These are phyloP conservation scores for Drosophila cardini DNA, from an alignment of 1,140 invertebrate species.

Conservation along the genomic window DNA sequence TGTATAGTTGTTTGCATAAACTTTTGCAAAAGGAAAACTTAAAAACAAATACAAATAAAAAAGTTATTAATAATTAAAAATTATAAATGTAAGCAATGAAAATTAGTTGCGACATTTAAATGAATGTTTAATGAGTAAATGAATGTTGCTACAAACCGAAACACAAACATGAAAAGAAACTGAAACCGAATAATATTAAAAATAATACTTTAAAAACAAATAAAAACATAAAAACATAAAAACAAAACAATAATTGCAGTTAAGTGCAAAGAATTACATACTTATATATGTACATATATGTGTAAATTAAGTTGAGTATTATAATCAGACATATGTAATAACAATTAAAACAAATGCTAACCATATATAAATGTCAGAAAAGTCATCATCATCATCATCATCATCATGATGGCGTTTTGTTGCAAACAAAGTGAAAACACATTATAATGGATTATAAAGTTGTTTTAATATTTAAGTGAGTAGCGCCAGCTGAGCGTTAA, in stretches of 20 bases:
- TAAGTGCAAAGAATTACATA: constrained; percentile 33
- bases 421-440: constrained; percentile 62
- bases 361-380: constrained; percentile 11
- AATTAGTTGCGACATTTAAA: constrained; percentile 81
- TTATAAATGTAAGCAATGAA: constrained; percentile 62
- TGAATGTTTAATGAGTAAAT: constrained; percentile 81
- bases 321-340: constrained; percentile 51
- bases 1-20: constrained; percentile 12
- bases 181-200: constrained; percentile 9
- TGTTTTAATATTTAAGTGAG: constrained; percentile 77
- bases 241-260: constrained; percentile 37
- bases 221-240: constrained; percentile 15
- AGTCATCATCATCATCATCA: constrained; percentile 3
- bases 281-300: constrained; percentile 29
- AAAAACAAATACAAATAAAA: constrained; percentile 49
- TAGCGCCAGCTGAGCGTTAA: constrained; percentile 65
- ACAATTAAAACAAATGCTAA: constrained; percentile 24
- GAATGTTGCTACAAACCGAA: constrained; percentile 56
- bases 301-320: constrained; percentile 53
- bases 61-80: constrained; percentile 71
- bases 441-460: constrained; percentile 70
- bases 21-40: neutral
- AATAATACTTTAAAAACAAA: no score
- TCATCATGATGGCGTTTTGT: constrained; percentile 50
- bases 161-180: constrained; percentile 15